Evolutionary conservation across 2,797 vertebrate species (phyloP), one percentile per base, ranked within the genome.

Genomic region (Propithecus deckenii): DNA sequence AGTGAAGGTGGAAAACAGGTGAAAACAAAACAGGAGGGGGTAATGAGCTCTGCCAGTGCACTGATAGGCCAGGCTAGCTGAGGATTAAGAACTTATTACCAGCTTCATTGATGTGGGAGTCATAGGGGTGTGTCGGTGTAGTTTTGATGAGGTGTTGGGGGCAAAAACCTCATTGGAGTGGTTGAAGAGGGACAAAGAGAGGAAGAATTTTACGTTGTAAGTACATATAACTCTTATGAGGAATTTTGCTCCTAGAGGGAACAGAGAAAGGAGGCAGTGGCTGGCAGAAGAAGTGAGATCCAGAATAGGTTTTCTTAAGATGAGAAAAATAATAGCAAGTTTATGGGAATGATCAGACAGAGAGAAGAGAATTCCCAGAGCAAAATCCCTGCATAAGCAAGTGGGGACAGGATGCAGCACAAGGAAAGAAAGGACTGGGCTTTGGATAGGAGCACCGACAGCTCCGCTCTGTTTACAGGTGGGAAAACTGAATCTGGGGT

Each of bases 1-100:
- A 15, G 35, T 72, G 35, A 92, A 78, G 46, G 1, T 25, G 28
- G n/a, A 96, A 96, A 71, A 8, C 15, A 87, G 35, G 25, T 55
- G 15, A 0, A 46, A 32, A 50, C 6, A 76, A 65, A 2, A 35
- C 1, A 61, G 28, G 22, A 65, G 23, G 0, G 4, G 2, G 10
- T 59, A 41, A 65, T n/a, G 20, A 84, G 38, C 15, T 38, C 38
- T 18, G 8, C 12, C 61, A 78, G 84, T 5, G 35, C 57, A 28
- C 50, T 46, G 43, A 30, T 2, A 52, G 71, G 50, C 15, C 48
- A 28, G 41, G 32, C 38, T 48, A 75, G 22, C 41, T 13, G 20
- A 72, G 20, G 46, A 57, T 28, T 38, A n/a, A 55, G 25, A 71
- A 74, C 0, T 28, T 25, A 94, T 20, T 30, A 13, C 10, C 61